A percentile compares a stretch with the other conserved stretches of the same genome.
Evolutionary conservation across 2,797 vertebrate genomes (phyloP).

Genomic region (Oophaga sylvatica): DNA sequence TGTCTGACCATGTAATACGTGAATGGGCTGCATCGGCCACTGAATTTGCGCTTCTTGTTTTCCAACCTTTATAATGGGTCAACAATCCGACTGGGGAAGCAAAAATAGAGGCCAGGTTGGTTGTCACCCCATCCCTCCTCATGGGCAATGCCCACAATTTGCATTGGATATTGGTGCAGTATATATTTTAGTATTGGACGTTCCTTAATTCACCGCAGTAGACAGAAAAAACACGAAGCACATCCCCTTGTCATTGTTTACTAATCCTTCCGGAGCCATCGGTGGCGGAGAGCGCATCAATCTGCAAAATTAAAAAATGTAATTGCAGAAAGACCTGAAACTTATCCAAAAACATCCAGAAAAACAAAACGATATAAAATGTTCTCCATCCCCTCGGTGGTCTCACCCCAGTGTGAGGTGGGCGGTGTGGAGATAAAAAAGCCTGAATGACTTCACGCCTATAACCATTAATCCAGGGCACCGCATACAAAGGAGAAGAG

Average conservation of each 20-base stretch:
- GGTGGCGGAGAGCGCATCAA: slow-evolving; percentile 23
- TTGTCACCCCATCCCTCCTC: neutral
- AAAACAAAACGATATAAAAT: slow-evolving; percentile 22
- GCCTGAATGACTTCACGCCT: slow-evolving; percentile 43
- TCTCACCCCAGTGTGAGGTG: slow-evolving; percentile 20
- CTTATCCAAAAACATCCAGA: slow-evolving; percentile 20
- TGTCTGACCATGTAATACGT: no score
- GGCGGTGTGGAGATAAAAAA: neutral
- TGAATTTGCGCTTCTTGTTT: no score
- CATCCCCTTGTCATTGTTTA: neutral
- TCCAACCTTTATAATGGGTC: no score
- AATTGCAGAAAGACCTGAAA: slow-evolving; percentile 32
- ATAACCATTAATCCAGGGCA: slow-evolving; percentile 48
- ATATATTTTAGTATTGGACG: neutral
- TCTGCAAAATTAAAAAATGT: slow-evolving; percentile 50
- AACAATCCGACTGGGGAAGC: neutral
- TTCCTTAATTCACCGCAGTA: neutral
- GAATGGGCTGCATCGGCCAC: no score
- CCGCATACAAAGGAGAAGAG: slow-evolving; percentile 46
- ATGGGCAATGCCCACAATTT: neutral
- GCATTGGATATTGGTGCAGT: neutral
- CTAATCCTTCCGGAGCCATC: slow-evolving; percentile 9
- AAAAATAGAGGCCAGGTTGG: neutral
- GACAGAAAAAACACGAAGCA: neutral
- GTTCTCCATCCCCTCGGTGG: slow-evolving; percentile 21